A percentile compares a stretch with the other conserved stretches of the same genome.
phyloP scores from a whole-genome alignment of 2,113 vertebrate genomes.

The Hystrix cristata region DNA sequence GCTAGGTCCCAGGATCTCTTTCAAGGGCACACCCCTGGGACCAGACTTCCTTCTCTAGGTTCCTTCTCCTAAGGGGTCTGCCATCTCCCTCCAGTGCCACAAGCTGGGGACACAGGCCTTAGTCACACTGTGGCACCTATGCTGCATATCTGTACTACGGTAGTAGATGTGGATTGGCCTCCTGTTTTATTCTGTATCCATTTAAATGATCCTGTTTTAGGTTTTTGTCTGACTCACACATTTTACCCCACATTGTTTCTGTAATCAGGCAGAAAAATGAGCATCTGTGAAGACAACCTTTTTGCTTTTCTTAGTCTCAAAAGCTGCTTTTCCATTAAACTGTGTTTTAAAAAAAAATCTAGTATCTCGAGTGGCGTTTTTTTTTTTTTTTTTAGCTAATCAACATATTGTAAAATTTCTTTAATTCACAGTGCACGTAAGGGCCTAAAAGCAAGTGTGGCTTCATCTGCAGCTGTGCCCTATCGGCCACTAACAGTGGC shows the following conservation, averaged over 20 bases:
- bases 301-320: conserved; percentile 44
- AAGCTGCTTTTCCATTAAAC: background rate
- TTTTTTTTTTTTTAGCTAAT: conserved; percentile 4
- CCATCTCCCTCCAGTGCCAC: background rate
- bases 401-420: conserved; percentile 40
- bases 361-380: background rate
- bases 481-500: background rate
- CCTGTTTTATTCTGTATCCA: background rate
- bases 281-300: conserved; percentile 58
- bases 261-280: conserved; percentile 60
- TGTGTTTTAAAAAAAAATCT: background rate
- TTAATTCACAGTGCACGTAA: background rate
- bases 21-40: background rate
- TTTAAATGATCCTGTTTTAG: background rate
- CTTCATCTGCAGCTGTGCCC: conserved; percentile 58
- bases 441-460: background rate
- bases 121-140: background rate
- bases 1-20: background rate
- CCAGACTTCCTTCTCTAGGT: background rate
- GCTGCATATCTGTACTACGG: background rate
- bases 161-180: background rate
- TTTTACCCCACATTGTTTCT: conserved; percentile 33
- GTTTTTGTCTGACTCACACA: conserved; percentile 4
- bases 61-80: background rate
- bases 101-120: background rate